These are phyloP conservation scores for Lepilemur ruficaudatus DNA, from an alignment of 2,797 vertebrate genomes.

Conservation along the genomic window DNA sequence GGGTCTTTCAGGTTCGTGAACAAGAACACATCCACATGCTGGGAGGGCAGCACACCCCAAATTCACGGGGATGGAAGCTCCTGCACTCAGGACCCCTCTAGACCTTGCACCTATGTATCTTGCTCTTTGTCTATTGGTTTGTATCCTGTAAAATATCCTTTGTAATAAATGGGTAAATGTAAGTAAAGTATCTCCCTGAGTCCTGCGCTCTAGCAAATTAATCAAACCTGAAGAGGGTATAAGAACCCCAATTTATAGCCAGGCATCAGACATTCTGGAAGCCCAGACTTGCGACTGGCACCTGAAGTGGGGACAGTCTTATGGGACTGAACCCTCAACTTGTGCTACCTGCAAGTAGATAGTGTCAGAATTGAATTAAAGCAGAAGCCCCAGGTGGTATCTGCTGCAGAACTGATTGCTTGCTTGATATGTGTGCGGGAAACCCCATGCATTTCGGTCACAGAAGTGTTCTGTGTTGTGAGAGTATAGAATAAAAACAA, in stretches of 20 bases:
- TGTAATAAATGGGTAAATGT: background rate
- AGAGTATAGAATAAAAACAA: background rate
- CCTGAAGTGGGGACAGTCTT: background rate
- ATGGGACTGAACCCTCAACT: background rate
- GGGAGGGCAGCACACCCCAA: background rate
- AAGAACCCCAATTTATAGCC: background rate
- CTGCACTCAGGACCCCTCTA: background rate
- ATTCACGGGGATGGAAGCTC: background rate
- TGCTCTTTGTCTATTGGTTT: background rate
- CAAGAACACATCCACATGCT: background rate
- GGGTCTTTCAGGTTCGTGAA: no score
- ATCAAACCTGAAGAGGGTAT: background rate
- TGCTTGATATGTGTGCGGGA: background rate
- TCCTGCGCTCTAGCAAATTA: background rate
- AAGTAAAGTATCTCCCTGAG: background rate
- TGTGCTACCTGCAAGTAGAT: background rate
- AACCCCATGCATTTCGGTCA: background rate
- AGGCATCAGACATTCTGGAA: background rate
- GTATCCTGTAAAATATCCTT: background rate
- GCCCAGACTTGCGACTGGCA: background rate
- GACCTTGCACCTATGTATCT: background rate
- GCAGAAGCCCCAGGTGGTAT: background rate
- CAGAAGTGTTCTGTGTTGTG: background rate
- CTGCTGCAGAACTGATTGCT: background rate
- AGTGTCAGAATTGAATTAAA: background rate